phyloP scores from a whole-genome alignment of 2,797 vertebrate species.

The Dipus sagitta region DNA sequence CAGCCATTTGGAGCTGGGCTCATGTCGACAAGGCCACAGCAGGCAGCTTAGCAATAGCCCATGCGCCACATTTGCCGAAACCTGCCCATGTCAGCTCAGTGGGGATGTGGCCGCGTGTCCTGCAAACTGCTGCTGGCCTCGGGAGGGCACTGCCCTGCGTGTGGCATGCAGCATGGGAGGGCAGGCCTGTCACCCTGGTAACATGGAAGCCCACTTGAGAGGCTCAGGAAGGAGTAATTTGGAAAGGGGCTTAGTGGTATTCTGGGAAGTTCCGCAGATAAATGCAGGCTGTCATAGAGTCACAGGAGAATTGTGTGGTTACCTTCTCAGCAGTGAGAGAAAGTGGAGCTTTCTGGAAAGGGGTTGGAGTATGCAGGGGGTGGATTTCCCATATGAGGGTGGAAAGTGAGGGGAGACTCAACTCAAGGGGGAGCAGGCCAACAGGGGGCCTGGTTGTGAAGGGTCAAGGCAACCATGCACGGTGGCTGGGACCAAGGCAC shows the following conservation, averaged over 20 bases:
- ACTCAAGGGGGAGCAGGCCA: neutral
- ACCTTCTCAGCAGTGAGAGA: too few relatives aligned
- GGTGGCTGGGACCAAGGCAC: neutral
- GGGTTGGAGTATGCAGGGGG: neutral
- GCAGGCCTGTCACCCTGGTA: neutral
- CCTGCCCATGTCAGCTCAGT: too few relatives aligned
- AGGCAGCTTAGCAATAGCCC: too few relatives aligned
- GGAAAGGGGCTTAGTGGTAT: neutral
- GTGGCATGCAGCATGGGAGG: neutral
- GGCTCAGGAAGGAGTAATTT: neutral
- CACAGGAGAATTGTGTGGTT: neutral
- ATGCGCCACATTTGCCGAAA: too few relatives aligned
- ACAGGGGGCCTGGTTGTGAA: neutral
- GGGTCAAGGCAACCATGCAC: neutral
- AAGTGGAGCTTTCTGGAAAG: neutral
- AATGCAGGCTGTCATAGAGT: neutral
- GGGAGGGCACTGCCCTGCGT: neutral
- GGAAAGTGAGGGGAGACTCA: neutral
- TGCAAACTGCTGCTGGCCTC: neutral
- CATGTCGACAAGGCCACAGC: too few relatives aligned
- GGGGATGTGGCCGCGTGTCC: too few relatives aligned
- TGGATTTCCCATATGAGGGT: neutral
- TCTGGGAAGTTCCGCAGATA: neutral
- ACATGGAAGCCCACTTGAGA: neutral
- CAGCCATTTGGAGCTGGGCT: too few relatives aligned